phyloP scores from a whole-genome alignment of 2,888 invertebrate genomes.

The Lutraria lutraria region DNA sequence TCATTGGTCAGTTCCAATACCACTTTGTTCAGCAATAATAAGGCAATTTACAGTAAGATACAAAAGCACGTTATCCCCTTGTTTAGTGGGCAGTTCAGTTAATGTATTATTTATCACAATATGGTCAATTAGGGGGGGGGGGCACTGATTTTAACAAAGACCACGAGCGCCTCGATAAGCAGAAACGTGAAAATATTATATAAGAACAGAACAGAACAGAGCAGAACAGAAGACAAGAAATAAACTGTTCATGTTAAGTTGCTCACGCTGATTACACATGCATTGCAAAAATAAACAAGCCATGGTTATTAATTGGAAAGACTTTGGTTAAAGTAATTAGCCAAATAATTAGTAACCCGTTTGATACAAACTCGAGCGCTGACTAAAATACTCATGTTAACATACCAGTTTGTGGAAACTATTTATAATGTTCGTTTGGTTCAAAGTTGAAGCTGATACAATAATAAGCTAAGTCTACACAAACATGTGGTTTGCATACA shows the following conservation, averaged over 20 bases:
- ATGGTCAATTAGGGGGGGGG: not conserved
- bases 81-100: not conserved
- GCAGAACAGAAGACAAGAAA: too few relatives aligned
- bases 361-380: constrained; percentile 4
- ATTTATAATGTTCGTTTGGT: not conserved
- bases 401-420: not conserved
- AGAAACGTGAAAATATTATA: not conserved
- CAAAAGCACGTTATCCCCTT: not conserved
- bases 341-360: constrained; percentile 12
- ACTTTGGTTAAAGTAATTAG: not conserved
- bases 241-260: too few relatives aligned
- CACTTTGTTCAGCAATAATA: not conserved
- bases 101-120: not conserved
- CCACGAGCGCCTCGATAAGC: not conserved
- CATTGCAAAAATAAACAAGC: not conserved
- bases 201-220: too few relatives aligned
- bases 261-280: not conserved
- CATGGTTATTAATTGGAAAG: constrained; percentile 2
- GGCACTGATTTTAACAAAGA: not conserved
- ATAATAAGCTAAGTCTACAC: not conserved
- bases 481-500: constrained; percentile 26
- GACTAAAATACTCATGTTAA: not conserved
- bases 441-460: not conserved
- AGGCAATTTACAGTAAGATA: not conserved
- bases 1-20: not conserved